phyloP scores from a whole-genome alignment of 2,797 vertebrate genomes.

The Micrastur ruficollis region DNA sequence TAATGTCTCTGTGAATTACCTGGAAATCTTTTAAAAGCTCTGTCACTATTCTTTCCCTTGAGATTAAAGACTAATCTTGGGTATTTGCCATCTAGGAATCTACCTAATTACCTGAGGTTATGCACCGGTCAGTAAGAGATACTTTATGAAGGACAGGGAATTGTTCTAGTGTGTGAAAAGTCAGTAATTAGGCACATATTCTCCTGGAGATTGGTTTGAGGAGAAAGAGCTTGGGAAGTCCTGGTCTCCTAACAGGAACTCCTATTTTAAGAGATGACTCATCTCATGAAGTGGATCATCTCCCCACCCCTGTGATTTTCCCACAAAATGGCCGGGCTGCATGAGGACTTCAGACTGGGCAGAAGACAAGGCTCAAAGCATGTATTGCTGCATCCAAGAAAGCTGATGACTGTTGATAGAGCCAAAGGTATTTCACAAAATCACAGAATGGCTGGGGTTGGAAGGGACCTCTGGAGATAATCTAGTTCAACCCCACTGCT shows the following conservation, averaged over 20 bases:
- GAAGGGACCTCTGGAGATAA: no score
- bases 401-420: not conserved
- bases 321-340: not conserved
- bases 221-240: not conserved
- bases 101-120: slow-evolving; percentile 30
- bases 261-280: not conserved
- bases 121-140: not conserved
- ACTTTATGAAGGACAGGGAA: not conserved
- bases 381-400: not conserved
- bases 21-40: slow-evolving; percentile 34
- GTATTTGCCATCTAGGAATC: not conserved
- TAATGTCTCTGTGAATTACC: slow-evolving; percentile 33
- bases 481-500: no score
- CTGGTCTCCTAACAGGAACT: not conserved
- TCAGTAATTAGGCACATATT: not conserved
- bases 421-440: not conserved
- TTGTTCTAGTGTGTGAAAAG: not conserved
- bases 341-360: not conserved
- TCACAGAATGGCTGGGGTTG: no score
- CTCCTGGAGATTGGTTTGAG: not conserved
- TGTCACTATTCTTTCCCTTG: not conserved
- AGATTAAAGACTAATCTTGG: not conserved
- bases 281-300: not conserved
- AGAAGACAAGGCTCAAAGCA: not conserved
- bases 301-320: not conserved